phyloP scores from a whole-genome alignment of 2,888 invertebrate genomes.

The Nemotelus nigrinus region DNA sequence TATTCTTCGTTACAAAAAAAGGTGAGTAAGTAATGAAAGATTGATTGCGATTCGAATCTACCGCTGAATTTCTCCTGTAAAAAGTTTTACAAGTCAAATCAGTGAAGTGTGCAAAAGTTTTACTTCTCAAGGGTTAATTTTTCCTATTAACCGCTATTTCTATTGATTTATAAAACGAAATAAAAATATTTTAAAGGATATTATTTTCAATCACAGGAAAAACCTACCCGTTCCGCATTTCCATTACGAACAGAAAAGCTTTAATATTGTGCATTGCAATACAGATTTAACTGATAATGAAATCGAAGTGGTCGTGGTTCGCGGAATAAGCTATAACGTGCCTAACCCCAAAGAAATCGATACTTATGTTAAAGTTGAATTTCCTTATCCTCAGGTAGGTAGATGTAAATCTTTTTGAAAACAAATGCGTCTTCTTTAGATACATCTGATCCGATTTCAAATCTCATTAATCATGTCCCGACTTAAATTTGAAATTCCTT shows the following conservation, averaged over 20 bases:
- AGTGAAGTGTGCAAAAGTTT: background rate
- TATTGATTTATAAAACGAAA: background rate
- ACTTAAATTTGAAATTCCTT: background rate
- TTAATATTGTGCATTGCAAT: constrained; percentile 91
- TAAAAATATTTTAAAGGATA: background rate
- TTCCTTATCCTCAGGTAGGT: constrained; percentile 84
- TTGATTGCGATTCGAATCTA: background rate
- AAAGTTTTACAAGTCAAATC: background rate
- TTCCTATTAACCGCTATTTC: background rate
- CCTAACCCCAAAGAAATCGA: constrained; percentile 87
- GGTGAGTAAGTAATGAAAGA: constrained; percentile 57
- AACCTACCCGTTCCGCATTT: constrained; percentile 80
- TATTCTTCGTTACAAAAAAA: constrained; percentile 78
- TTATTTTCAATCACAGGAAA: constrained; percentile 57
- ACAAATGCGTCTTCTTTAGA: no score
- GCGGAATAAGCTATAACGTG: constrained; percentile 88
- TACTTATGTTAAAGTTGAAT: constrained; percentile 92
- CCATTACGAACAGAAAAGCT: constrained; percentile 90
- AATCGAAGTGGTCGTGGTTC: constrained; percentile 83
- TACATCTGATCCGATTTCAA: no score
- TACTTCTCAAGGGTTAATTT: background rate
- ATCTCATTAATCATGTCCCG: background rate
- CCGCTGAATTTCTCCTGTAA: background rate
- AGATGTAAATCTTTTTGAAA: background rate
- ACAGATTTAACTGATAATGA: constrained; percentile 94